Evolutionary conservation across 2,113 vertebrate genomes (phyloP).

Genomic region (Ondatra zibethicus): DNA sequence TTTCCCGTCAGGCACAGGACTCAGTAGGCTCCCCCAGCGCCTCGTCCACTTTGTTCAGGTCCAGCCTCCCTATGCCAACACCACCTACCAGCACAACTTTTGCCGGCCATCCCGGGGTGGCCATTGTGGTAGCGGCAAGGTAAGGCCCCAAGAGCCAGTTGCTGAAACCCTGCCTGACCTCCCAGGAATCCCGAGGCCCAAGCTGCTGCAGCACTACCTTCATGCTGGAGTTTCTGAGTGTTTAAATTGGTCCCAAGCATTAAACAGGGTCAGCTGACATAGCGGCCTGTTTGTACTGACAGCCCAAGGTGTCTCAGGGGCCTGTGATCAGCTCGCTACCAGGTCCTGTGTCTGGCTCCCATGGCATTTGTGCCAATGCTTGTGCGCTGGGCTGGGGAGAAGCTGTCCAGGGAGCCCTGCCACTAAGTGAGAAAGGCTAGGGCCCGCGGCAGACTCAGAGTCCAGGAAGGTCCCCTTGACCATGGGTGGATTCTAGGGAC

Average conservation of each 20-base stretch:
- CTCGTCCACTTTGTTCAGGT: constrained; percentile 74
- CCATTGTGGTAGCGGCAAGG: background rate
- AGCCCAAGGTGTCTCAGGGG: background rate
- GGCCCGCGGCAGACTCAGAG: background rate
- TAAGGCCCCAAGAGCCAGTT: background rate
- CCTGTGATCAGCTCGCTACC: background rate
- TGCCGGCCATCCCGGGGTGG: constrained; percentile 37
- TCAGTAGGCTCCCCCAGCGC: constrained; percentile 68
- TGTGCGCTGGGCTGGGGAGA: background rate
- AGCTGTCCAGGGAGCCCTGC: background rate
- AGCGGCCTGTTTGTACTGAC: background rate
- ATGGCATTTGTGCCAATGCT: background rate
- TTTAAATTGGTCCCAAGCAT: constrained; percentile 79
- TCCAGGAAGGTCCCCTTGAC: background rate
- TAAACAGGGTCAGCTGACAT: constrained; percentile 66
- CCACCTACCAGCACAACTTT: constrained; percentile 82
- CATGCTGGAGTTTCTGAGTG: constrained; percentile 82
- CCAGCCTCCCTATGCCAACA: constrained; percentile 24
- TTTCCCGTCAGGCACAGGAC: background rate
- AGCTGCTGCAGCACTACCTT: constrained; percentile 65
- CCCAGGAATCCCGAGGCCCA: constrained; percentile 27
- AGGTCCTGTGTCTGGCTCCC: background rate
- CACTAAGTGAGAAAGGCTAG: background rate
- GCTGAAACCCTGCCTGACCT: constrained; percentile 30
- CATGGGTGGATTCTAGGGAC: background rate